phyloP scores from a whole-genome alignment of 2,797 vertebrate genomes.

The Chelon auratus region DNA sequence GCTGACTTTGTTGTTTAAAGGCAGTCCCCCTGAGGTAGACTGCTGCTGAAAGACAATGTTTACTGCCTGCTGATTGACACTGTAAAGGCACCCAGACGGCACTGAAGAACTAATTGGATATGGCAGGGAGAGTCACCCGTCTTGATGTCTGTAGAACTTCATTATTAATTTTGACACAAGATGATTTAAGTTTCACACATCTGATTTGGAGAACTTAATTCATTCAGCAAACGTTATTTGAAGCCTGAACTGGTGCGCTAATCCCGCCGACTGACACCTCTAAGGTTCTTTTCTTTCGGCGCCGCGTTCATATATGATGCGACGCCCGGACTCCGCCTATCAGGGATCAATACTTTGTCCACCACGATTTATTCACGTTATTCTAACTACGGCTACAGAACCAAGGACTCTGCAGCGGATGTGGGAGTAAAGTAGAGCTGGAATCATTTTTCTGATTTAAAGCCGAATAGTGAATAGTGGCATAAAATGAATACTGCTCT shows the following conservation, averaged over 20 bases:
- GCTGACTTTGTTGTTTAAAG: constrained; percentile 82
- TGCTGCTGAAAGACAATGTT: constrained; percentile 77
- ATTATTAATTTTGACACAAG: constrained; percentile 64
- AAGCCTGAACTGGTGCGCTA: constrained; percentile 29
- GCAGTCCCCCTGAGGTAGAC: constrained; percentile 72
- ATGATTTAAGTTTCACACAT: constrained; percentile 59
- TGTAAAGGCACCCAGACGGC: constrained; percentile 72
- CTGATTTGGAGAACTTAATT: constrained; percentile 67
- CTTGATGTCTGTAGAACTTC: constrained; percentile 60
- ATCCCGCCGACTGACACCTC: constrained; percentile 24
- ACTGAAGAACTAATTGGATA: constrained; percentile 73
- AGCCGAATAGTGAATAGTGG: not conserved
- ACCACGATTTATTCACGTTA: not conserved
- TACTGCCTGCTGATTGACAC: constrained; percentile 80
- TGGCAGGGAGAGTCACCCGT: constrained; percentile 71
- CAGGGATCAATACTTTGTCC: constrained; percentile 2
- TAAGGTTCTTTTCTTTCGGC: not conserved
- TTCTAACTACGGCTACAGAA: constrained; percentile 1
- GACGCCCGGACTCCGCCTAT: constrained; percentile 7
- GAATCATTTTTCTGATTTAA: constrained; percentile 9
- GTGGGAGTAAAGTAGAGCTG: not conserved
- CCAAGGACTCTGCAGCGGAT: not conserved
- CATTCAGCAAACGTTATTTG: constrained; percentile 41
- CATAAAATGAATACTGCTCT: constrained; percentile 22
- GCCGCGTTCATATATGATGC: not conserved